Percentiles rank a stretch among this genome's conserved stretches.
Conservation (phyloP, 2,888 invertebrate genomes). For the Sphaeridia pumilis region DNA sequence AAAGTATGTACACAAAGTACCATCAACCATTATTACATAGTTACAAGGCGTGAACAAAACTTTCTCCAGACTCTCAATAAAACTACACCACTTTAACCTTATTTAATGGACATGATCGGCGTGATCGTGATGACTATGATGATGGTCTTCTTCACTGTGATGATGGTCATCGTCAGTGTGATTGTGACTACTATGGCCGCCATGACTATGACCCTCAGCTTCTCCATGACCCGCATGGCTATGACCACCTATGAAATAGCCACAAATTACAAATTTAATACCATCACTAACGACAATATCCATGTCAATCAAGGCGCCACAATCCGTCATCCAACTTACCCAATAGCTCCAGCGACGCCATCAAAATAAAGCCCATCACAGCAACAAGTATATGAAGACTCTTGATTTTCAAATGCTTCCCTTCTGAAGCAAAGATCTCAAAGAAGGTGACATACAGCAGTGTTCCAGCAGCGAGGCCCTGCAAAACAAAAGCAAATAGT, state of each 20-base stretch:
- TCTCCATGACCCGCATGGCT: not conserved
- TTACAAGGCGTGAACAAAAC: too few relatives aligned
- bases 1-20: too few relatives aligned
- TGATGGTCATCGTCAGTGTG: not conserved
- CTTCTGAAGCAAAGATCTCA: conserved; percentile 44
- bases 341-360: conserved; percentile 32
- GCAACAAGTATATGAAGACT: conserved; percentile 33
- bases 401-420: conserved; percentile 28
- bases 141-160: not conserved
- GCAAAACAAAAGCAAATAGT: too few relatives aligned
- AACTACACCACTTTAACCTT: too few relatives aligned
- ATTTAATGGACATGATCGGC: conserved; percentile 7
- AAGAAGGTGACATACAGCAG: conserved; percentile 47
- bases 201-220: not conserved
- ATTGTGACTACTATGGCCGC: not conserved
- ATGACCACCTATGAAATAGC: not conserved
- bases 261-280: too few relatives aligned
- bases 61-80: too few relatives aligned
- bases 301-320: too few relatives aligned
- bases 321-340: too few relatives aligned
- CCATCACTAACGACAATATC: too few relatives aligned
- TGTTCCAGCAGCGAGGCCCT: conserved; percentile 45
- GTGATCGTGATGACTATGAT: not conserved
- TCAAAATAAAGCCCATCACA: conserved; percentile 31
- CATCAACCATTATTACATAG: too few relatives aligned